Percentiles rank a stretch among this genome's conserved stretches.
Evolutionary conservation across 1,140 invertebrate species (phyloP).

Genomic region (Papilio dardanus): DNA sequence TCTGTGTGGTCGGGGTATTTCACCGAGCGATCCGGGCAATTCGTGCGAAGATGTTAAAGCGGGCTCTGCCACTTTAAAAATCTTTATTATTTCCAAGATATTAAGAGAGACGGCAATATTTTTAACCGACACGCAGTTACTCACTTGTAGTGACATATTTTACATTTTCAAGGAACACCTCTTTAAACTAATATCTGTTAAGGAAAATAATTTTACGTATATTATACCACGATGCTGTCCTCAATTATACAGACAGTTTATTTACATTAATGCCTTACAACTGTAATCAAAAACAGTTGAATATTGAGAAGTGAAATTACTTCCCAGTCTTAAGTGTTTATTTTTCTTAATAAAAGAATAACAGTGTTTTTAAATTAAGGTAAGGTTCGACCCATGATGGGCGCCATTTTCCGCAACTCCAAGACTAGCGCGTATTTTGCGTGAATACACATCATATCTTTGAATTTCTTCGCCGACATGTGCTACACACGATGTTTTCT

Average conservation of each 20-base stretch:
- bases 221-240: not conserved
- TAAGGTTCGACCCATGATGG: no score
- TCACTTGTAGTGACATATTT: not conserved
- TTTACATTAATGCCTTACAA: not conserved
- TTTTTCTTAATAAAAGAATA: not conserved
- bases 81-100: no score
- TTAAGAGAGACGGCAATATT: not conserved
- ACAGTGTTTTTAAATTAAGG: not conserved
- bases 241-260: not conserved
- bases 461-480: no score
- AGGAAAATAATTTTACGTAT: not conserved
- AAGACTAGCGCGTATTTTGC: no score
- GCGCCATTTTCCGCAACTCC: no score
- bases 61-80: no score
- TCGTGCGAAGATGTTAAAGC: no score
- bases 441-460: no score
- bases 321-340: not conserved
- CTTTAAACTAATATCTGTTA: not conserved
- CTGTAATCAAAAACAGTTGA: not conserved
- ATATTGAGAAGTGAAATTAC: not conserved
- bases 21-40: no score
- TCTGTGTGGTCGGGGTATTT: no score
- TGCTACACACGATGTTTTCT: no score
- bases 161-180: not conserved
- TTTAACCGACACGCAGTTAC: not conserved